These are phyloP conservation scores for Elmis aenea DNA, from an alignment of 2,888 invertebrate genomes.

Conservation along the genomic window DNA sequence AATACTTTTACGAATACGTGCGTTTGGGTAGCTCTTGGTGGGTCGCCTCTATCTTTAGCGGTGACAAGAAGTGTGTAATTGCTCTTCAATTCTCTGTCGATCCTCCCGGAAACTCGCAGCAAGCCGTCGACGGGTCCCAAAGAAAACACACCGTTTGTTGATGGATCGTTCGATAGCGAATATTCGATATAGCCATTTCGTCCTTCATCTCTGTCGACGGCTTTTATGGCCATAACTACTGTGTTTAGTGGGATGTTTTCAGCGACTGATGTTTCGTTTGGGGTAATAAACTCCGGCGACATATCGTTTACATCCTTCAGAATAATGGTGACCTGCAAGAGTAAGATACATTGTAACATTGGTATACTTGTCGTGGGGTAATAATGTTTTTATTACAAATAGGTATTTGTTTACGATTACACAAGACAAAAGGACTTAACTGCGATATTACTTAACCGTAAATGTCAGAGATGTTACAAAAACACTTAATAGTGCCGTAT, in stretches of 20 bases:
- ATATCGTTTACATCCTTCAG: conserved; percentile 90
- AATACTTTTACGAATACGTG: conserved; percentile 68
- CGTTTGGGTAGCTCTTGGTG: conserved; percentile 65
- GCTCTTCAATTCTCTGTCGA: conserved; percentile 77
- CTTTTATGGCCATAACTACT: conserved; percentile 84
- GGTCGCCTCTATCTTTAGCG: conserved; percentile 86
- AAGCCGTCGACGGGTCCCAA: conserved; percentile 85
- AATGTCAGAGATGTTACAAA: too few relatives aligned
- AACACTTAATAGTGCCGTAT: too few relatives aligned
- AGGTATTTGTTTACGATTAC: too few relatives aligned
- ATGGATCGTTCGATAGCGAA: conserved; percentile 64
- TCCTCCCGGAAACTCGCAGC: conserved; percentile 74
- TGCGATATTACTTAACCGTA: too few relatives aligned
- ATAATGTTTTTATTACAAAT: too few relatives aligned
- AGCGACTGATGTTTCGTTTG: conserved; percentile 70
- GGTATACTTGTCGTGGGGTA: too few relatives aligned
- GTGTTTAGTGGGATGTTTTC: conserved; percentile 85
- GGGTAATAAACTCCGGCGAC: conserved; percentile 78
- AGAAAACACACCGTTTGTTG: conserved; percentile 65
- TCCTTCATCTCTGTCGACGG: conserved; percentile 84
- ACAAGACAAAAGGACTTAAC: too few relatives aligned
- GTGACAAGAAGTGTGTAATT: conserved; percentile 72
- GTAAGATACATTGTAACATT: conserved; percentile 17
- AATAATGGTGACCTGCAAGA: conserved; percentile 71
- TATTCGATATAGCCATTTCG: conserved; percentile 85